Base-by-base conservation (phyloP, 2,888 invertebrate genomes). In the Eutolmus rufibarbis region DNA sequence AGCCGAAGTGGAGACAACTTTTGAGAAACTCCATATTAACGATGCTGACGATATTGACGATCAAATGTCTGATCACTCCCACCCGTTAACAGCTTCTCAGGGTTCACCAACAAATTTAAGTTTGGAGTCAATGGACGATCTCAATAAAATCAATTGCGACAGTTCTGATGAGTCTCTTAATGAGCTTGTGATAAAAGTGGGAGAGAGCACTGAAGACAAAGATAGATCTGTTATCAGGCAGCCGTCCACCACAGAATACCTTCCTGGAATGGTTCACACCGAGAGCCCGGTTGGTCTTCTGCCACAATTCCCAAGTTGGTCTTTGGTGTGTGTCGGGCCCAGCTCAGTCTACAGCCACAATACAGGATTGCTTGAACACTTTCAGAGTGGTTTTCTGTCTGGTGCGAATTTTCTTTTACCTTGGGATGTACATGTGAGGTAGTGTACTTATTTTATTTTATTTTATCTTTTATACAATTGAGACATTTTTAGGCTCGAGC, bases 321-420 rank as follows among this genome's bases (percentile, higher is more conserved):
- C 97, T 9, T 93, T 99, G 85, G 95, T 97, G 51, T 98, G 97
- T 91, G 94, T 98, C 8, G 99, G 99, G 0, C 95, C 97, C 0
- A 97, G 97, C 74, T 97, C 96, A 87, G 94, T 97, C 40, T 99
- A 99, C 93, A 97, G 97, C 79, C 98, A 98, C 92, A 96, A 95
- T 91, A 94, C 96, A 87, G 98, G 98, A 0, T 93, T 98, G 86
- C 95, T 96, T 84, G 98, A 98, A 91, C 94, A 95, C 88, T 94
- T 95, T 90, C 97, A 98, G 92, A 97, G 97, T 1, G 98, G 98
- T 4, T 97, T 99, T 92, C 93, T 98, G 87, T 95, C 96, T 79
- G 97, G 97, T 86, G 97, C 98, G 79, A 98, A 98, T 91, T 98
- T 96, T 91, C 94, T 99, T 86, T 93, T 98, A 89, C 98, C 99